These are phyloP conservation scores for Sphenodon punctatus DNA, from an alignment of 2,797 vertebrate genomes.

Conservation along the genomic window DNA sequence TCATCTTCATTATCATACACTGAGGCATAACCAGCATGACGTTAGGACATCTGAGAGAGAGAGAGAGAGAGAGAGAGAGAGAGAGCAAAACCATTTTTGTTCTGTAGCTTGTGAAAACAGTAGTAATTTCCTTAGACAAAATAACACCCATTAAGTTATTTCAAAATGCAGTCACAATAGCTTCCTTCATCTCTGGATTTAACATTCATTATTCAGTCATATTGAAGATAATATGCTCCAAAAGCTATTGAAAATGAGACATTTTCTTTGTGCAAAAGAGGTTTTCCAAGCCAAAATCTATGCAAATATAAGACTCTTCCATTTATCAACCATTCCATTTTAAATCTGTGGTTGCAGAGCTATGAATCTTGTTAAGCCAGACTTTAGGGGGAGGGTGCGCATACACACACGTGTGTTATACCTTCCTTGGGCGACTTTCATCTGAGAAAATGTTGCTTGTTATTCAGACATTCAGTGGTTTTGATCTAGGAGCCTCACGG, in stretches of 20 bases:
- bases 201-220: accelerated
- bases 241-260: background rate
- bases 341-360: background rate
- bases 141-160: background rate
- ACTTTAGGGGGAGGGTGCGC: no score
- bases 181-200: background rate
- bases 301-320: background rate
- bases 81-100: background rate
- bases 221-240: accelerated
- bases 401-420: no score
- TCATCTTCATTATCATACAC: background rate
- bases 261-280: background rate
- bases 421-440: background rate
- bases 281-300: background rate
- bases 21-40: background rate
- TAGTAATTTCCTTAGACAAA: background rate
- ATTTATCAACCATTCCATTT: background rate
- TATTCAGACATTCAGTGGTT: background rate
- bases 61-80: no score
- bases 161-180: background rate
- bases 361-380: background rate
- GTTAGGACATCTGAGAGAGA: background rate
- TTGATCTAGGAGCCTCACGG: background rate
- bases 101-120: background rate
- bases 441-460: background rate